phyloP scores from a whole-genome alignment of 2,797 vertebrate species.

The Tenualosa thibaudeaui region DNA sequence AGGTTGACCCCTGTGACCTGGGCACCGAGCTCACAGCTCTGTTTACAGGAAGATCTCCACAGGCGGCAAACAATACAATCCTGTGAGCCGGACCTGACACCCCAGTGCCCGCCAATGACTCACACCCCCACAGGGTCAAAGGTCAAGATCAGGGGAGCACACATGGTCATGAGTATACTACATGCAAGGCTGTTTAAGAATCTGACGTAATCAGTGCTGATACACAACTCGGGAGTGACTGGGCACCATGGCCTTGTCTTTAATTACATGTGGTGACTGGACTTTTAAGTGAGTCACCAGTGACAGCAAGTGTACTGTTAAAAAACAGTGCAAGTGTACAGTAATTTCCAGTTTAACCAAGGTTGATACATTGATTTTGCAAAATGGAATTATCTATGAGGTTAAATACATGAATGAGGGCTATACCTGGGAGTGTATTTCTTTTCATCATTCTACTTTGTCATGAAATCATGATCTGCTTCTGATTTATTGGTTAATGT shows the following conservation, averaged over 20 bases:
- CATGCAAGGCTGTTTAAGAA: conserved; percentile 12
- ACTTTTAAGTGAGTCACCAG: background rate
- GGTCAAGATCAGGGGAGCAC: background rate
- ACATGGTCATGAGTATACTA: background rate
- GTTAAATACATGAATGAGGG: no score
- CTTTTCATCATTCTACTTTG: no score
- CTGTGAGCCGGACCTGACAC: conserved; percentile 66
- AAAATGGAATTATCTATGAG: no score
- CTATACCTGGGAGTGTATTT: no score
- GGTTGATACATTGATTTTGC: no score
- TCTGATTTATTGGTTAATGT: no score
- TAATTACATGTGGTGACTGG: background rate
- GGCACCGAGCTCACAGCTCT: conserved; percentile 59
- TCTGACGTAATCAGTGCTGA: background rate
- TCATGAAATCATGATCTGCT: no score
- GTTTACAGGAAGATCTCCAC: conserved; percentile 76
- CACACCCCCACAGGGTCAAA: conserved; percentile 43
- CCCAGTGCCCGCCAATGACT: conserved; percentile 53
- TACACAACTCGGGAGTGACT: background rate
- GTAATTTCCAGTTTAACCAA: no score
- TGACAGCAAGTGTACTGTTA: background rate
- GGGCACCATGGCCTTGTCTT: background rate
- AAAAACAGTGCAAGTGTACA: no score
- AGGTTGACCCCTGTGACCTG: conserved; percentile 65
- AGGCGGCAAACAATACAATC: conserved; percentile 70